Evolutionary conservation across 92 coral and sea anemone species (phyloP), one percentile per base, ranked within the genome.

Genomic region (Micromussa lordhowensis): DNA sequence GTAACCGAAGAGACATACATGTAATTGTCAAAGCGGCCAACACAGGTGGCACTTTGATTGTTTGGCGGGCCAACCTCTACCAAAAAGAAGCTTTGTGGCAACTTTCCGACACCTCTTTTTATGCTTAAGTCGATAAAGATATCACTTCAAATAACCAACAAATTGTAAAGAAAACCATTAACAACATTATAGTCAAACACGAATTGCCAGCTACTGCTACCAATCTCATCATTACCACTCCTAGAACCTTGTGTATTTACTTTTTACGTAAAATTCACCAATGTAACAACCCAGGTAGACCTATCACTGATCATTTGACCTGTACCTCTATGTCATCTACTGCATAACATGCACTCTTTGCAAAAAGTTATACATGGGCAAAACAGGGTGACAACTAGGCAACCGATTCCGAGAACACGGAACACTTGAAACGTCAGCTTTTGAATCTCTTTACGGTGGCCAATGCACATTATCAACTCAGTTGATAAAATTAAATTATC

Each of bases 31-130:
- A 91, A 82, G 78, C 94, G 5, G 91, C 88, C 71, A 85, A 91
- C 91, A 88, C 88, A 83, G 89, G 91, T 69, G 89, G 94, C 79
- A 86, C 94, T 44, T 86, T 82, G 31, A 88, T 83, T 71, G 91
- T 85, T 80, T 66, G 91, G 87, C 81, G 93, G 22, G 32, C 80
- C 54, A 83, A 80, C 74, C 80, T 78, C 6, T 80, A 75, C 91
- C 66, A 40, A 68, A 49, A 61, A 68, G 79, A 78, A 49, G 89
- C 77, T 68, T 82, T 87, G 54, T 85, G 88, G 59, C 91, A 90
- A 71, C 75, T 91, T 49, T 79, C 87, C 0, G 87, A 87, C 77
- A 87, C 78, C 30, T 74, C n/a, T 38, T 87, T 91, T 40, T 81
- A 87, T 70, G 55, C 70, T 26, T 17, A 76, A 61, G 80, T n/a